These are phyloP conservation scores for Congeria kusceri DNA, from an alignment of 2,888 invertebrate species.

Conservation along the genomic window DNA sequence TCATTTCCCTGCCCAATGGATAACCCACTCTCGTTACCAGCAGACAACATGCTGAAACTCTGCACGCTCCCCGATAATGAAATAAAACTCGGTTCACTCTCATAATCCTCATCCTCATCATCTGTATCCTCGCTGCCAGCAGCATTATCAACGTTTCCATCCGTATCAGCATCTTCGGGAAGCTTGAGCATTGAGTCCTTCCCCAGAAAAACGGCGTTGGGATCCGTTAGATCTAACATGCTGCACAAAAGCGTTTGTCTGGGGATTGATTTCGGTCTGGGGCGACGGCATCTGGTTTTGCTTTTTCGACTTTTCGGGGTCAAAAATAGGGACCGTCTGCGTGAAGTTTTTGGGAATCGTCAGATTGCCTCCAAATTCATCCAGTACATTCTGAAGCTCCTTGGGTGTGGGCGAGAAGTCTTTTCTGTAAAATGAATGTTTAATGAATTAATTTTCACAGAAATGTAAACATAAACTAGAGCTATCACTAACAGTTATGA, in stretches of 20 bases:
- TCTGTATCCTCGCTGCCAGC: conserved; percentile 57
- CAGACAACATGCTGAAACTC: conserved; percentile 38
- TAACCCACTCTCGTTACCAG: conserved; percentile 36
- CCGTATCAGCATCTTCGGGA: conserved; percentile 28
- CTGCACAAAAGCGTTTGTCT: conserved; percentile 86
- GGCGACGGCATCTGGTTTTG: conserved; percentile 31
- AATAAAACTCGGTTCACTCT: conserved; percentile 61
- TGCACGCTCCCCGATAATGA: conserved; percentile 47
- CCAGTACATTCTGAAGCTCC: conserved; percentile 89
- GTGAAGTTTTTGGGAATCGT: conserved; percentile 92
- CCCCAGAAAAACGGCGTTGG: conserved; percentile 85
- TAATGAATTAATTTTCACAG: no score
- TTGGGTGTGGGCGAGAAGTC: conserved; percentile 91
- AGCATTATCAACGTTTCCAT: conserved; percentile 24
- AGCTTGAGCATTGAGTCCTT: conserved; percentile 59
- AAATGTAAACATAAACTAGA: no score
- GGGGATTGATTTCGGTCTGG: conserved; percentile 85
- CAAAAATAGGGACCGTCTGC: conserved; percentile 90
- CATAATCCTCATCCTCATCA: conserved; percentile 62
- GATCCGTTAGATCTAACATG: conserved; percentile 91
- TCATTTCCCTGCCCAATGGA: conserved; percentile 51
- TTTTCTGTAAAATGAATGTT: no score
- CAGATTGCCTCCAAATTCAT: conserved; percentile 89
- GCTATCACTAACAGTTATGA: no score
- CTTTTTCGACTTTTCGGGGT: conserved; percentile 54